phyloP scores from a whole-genome alignment of 2,797 vertebrate species.

The Poeciliopsis turneri region DNA sequence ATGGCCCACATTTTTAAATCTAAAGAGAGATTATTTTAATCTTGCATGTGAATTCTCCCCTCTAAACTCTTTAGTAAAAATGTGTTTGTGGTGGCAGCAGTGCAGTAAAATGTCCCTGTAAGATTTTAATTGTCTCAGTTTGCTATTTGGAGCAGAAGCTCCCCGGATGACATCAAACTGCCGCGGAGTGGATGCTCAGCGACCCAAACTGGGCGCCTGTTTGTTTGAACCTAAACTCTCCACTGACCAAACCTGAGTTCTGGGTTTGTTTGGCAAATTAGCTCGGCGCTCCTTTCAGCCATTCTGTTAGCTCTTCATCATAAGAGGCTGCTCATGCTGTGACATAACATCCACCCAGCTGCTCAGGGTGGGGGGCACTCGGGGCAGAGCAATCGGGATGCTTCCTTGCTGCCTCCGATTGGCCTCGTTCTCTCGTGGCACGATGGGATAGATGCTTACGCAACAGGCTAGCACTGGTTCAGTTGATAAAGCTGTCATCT shows the following conservation, averaged over 20 bases:
- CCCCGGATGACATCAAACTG: constrained; percentile 31
- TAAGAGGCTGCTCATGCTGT: neutral
- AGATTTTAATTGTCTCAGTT: constrained; percentile 32
- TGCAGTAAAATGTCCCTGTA: constrained; percentile 9
- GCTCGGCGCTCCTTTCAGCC: neutral
- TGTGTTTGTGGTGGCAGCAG: neutral
- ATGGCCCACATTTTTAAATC: neutral
- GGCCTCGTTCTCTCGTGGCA: constrained; percentile 42
- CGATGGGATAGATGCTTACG: constrained; percentile 61
- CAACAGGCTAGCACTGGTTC: constrained; percentile 50
- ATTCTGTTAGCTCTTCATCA: constrained; percentile 3
- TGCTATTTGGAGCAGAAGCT: constrained; percentile 58
- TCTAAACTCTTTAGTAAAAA: neutral
- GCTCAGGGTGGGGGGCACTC: neutral
- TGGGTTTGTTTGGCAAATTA: constrained; percentile 34
- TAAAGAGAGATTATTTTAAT: neutral
- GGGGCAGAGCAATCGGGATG: constrained; percentile 12
- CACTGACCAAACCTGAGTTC: constrained; percentile 10
- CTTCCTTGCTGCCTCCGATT: constrained; percentile 25
- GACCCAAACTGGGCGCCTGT: constrained; percentile 24
- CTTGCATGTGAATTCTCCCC: neutral
- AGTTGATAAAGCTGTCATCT: constrained; percentile 53
- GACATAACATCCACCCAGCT: constrained; percentile 31
- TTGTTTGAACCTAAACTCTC: constrained; percentile 45
- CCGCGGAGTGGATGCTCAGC: constrained; percentile 21